Base-by-base conservation (phyloP, 2,113 vertebrate species). In the Camelus dromedarius region DNA sequence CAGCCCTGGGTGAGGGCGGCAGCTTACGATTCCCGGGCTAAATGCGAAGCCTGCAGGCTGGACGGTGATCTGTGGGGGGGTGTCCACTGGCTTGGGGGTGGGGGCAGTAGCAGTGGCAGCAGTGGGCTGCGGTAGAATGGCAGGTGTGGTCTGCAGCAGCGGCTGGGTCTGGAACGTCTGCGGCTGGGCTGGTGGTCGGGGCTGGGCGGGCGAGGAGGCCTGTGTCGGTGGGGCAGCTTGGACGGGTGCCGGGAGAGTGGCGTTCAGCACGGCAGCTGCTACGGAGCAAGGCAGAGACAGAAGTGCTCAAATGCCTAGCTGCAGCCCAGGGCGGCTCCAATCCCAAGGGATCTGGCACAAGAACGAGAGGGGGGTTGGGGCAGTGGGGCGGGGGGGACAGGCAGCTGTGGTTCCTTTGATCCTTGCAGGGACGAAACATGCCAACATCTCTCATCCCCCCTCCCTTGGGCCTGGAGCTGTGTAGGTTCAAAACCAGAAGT, bases 1-100 rank as follows among this genome's bases (percentile, higher is more conserved):
- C 48, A 97, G 95, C 83, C 95, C 84, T 38, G 89, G 87, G 95
- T 52, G 46, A 92, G 89, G 83, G 89, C 96, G 94, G 96, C 87
- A 85, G 98, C 99, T 99, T 99, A 99, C 99, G 88, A 99, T 99
- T 96, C 99, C 99, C 0, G 99, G 99, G 96, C 99, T 99, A 98
- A 99, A 99, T 48, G 99, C 98, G 96, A 99, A 99, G 96, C 99
- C 99, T 4, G 99, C 99, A 0, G 99, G 99, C 97, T 99, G 99
- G 50, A 99, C 98, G 0, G 99, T 98, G 95, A 99, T 97, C 30
- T 99, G 99, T 24, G 99, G 60, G 85, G 96, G 98, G 15, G 98
- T 88, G 91, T 99, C 99, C 52, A 97, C 46, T 0, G 98, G 97
- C 98, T 99, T 96, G 98, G 98, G 90, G 96, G 94, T 14, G 93